A percentile compares a stretch with the other conserved stretches of the same genome.
These are phyloP conservation scores for Pogonomyrmex californicus DNA, from an alignment of 1,140 invertebrate genomes.

Conservation along the genomic window DNA sequence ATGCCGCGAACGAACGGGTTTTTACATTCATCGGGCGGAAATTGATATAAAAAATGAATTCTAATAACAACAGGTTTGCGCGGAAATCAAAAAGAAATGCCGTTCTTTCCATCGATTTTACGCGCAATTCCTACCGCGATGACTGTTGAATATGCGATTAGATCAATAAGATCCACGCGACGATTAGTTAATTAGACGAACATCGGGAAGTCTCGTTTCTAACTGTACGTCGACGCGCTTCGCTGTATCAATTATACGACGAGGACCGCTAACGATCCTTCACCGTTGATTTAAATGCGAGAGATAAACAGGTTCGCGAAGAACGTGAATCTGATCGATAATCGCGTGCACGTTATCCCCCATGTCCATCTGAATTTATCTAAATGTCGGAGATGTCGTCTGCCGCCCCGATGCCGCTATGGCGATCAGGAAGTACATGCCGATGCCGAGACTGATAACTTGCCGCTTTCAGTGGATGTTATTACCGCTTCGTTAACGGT, in stretches of 20 bases:
- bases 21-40: background rate
- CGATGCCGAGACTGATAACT: slow-evolving; percentile 32
- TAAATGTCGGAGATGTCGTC: slow-evolving; percentile 39
- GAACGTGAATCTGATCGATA: slow-evolving; percentile 41
- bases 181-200: slow-evolving; percentile 74
- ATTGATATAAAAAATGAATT: slow-evolving; percentile 42
- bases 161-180: slow-evolving; percentile 71
- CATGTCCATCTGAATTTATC: slow-evolving; percentile 43
- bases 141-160: slow-evolving; percentile 69
- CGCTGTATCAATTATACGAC: slow-evolving; percentile 45
- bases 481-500: slow-evolving; percentile 32
- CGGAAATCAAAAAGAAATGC: slow-evolving; percentile 40
- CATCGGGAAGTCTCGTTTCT: slow-evolving; percentile 20
- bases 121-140: slow-evolving; percentile 10
- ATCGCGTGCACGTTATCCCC: slow-evolving; percentile 29
- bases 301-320: slow-evolving; percentile 37
- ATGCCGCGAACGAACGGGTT: background rate
- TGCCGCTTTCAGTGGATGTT: background rate
- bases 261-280: slow-evolving; percentile 37
- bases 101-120: slow-evolving; percentile 53
- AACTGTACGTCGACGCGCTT: slow-evolving; percentile 50
- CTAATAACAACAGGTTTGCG: slow-evolving; percentile 58
- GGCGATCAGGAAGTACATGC: slow-evolving; percentile 26
- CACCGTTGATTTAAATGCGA: slow-evolving; percentile 49
- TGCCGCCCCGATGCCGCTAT: background rate